A percentile compares a stretch with the other conserved stretches of the same genome.
phyloP scores from a whole-genome alignment of 2,797 vertebrate genomes.

The Brotula barbata region DNA sequence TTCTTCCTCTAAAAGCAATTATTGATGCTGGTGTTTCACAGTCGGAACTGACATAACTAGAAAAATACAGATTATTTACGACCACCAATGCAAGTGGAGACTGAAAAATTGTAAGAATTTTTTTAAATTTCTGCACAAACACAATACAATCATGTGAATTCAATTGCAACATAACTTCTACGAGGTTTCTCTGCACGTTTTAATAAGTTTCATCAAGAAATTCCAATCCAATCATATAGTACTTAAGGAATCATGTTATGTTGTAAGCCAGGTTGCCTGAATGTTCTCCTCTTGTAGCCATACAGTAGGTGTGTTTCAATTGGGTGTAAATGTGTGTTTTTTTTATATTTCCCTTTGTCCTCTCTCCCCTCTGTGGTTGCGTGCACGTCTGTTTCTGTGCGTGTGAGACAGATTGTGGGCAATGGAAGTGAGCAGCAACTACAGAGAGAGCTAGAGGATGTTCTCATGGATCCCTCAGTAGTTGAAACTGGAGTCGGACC shows the following conservation, averaged over 20 bases:
- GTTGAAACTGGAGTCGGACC: constrained; percentile 77
- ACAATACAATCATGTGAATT: constrained; percentile 18
- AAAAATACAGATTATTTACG: too few relatives aligned
- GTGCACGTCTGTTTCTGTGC: constrained; percentile 22
- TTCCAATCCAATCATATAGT: neutral
- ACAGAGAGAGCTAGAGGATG: constrained; percentile 92
- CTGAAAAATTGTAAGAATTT: too few relatives aligned
- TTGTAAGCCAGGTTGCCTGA: constrained; percentile 1
- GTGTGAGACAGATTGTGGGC: constrained; percentile 87
- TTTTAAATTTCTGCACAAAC: constrained; percentile 11
- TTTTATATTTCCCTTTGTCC: constrained; percentile 17
- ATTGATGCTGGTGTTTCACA: constrained; percentile 19
- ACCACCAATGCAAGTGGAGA: too few relatives aligned
- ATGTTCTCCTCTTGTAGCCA: constrained; percentile 6
- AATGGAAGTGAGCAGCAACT: constrained; percentile 99
- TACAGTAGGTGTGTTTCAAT: constrained; percentile 1
- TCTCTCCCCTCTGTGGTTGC: constrained; percentile 30
- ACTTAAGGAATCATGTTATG: neutral
- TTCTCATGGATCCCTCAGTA: constrained; percentile 94
- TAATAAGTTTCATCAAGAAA: constrained; percentile 4
- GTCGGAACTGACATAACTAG: constrained; percentile 28
- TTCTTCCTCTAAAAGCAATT: neutral
- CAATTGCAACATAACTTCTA: constrained; percentile 7
- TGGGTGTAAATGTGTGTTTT: neutral
- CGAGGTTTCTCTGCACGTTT: constrained; percentile 7